Evolutionary conservation across 2,113 vertebrate species (phyloP).

Genomic region (Mormyrus iriodes): DNA sequence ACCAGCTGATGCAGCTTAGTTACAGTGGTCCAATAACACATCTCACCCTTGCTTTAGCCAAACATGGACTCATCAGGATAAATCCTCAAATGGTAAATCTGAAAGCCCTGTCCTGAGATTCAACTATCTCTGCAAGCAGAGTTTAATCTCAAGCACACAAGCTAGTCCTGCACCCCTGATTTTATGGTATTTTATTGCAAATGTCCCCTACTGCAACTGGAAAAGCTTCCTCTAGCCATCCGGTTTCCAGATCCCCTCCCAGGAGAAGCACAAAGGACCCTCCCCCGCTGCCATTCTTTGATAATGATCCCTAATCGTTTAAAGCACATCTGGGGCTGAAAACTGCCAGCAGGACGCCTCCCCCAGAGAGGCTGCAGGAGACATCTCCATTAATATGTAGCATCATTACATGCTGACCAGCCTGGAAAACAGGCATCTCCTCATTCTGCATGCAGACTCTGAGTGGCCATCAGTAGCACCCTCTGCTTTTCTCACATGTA

Average conservation of each 20-base stretch:
- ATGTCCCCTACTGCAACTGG: neutral
- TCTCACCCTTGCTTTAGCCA: neutral
- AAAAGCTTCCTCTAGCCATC: neutral
- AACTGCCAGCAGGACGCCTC: neutral
- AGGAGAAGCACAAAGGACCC: neutral
- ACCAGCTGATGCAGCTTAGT: conserved; percentile 2
- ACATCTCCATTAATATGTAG: neutral
- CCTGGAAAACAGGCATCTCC: neutral
- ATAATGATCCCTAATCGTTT: neutral
- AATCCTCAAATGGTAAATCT: neutral
- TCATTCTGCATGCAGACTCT: neutral
- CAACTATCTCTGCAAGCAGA: neutral
- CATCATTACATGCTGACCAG: neutral
- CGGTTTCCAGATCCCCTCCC: neutral
- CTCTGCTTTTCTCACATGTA: neutral
- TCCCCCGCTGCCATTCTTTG: neutral
- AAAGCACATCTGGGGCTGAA: neutral
- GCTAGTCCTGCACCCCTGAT: neutral
- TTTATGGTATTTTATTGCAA: neutral
- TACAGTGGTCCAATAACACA: neutral
- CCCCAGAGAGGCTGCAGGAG: neutral
- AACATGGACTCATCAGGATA: neutral
- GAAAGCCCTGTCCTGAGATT: neutral
- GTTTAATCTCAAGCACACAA: neutral
- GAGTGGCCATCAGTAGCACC: neutral